These are phyloP conservation scores for Buceros bicornis DNA, from an alignment of 2,797 vertebrate species.

Conservation along the genomic window DNA sequence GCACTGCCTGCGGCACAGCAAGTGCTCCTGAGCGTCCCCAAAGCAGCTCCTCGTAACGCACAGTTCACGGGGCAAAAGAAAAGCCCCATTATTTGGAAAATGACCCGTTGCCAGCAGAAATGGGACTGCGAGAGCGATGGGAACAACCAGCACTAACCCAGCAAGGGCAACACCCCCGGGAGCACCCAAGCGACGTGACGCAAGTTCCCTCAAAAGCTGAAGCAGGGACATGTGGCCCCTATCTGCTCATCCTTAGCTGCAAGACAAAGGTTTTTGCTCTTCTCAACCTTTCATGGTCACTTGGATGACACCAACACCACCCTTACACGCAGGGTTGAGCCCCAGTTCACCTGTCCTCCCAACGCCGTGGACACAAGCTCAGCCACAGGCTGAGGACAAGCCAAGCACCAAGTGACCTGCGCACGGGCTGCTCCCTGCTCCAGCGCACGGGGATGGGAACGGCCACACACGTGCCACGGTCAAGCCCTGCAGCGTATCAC, in stretches of 20 bases:
- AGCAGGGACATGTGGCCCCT: neutral
- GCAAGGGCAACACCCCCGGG: neutral
- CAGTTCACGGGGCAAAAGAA: neutral
- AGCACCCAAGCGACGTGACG: neutral
- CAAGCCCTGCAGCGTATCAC: neutral
- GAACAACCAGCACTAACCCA: neutral
- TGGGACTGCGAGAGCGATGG: neutral
- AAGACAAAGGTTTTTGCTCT: neutral
- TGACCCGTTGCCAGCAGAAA: neutral
- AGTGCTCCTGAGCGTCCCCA: neutral
- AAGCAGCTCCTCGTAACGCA: neutral
- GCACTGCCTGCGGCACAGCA: neutral
- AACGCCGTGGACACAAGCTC: neutral
- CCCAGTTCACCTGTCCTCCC: neutral
- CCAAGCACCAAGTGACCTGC: neutral
- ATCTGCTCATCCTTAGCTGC: neutral
- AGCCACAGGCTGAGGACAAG: neutral
- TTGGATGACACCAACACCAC: neutral
- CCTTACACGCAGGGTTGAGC: neutral
- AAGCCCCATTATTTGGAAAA: neutral
- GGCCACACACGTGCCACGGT: accelerated
- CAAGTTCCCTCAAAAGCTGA: neutral
- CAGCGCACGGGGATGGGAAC: accelerated
- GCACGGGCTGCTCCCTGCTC: neutral
- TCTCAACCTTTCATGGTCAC: neutral